Conservation (phyloP, 1,140 invertebrate species). For the Tribolium castaneum region DNA sequence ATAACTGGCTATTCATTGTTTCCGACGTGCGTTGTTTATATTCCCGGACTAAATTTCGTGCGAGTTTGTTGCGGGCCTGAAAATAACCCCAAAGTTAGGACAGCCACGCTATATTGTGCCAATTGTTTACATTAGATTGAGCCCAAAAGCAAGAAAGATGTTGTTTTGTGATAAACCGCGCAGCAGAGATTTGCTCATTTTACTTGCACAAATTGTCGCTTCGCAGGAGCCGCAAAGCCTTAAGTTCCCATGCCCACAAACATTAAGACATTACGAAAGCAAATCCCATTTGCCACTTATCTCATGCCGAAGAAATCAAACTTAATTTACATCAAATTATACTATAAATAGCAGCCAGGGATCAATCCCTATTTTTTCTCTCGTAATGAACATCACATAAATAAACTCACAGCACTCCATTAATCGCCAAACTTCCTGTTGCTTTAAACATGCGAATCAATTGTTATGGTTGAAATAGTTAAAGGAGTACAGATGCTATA, state of each 20-base stretch:
- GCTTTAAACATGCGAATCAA: neutral
- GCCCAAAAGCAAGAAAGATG: neutral
- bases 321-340: neutral
- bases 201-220: slow-evolving; percentile 7
- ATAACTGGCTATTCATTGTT: slow-evolving; percentile 27
- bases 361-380: slow-evolving; percentile 8
- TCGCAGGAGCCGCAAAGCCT: slow-evolving; percentile 33
- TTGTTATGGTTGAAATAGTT: neutral
- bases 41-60: slow-evolving; percentile 18
- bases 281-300: slow-evolving; percentile 8
- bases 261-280: slow-evolving; percentile 15
- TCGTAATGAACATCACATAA: neutral
- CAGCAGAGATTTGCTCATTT: slow-evolving; percentile 24
- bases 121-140: slow-evolving; percentile 22
- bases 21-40: slow-evolving; percentile 8
- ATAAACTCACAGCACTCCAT: neutral
- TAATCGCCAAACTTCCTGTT: neutral
- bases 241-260: slow-evolving; percentile 21
- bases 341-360: slow-evolving; percentile 17
- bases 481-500: neutral
- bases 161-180: slow-evolving; percentile 25
- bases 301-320: neutral
- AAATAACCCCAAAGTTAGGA: slow-evolving; percentile 37
- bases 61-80: slow-evolving; percentile 22
- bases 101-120: slow-evolving; percentile 17